A percentile compares a stretch with the other conserved stretches of the same genome.
Conservation (phyloP, 2,113 vertebrate genomes). For the Neolamprologus falcicula region DNA sequence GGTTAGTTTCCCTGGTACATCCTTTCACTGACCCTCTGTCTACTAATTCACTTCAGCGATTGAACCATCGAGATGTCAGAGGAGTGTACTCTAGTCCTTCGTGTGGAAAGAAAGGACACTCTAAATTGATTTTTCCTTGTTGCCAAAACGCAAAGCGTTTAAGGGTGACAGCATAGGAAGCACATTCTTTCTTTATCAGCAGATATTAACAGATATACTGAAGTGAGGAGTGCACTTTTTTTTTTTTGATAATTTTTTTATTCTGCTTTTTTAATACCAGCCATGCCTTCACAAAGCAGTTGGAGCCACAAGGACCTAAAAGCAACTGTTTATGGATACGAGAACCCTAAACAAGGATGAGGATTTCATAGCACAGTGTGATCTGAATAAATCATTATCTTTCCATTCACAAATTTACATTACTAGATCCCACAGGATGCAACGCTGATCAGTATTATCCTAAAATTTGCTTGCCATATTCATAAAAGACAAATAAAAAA, state of each 20-base stretch:
- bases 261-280: background rate
- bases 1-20: background rate
- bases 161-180: background rate
- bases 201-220: background rate
- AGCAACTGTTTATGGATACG: background rate
- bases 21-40: background rate
- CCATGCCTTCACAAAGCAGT: background rate
- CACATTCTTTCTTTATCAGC: background rate
- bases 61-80: slow-evolving; percentile 44
- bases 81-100: slow-evolving; percentile 7
- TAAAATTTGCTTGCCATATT: background rate
- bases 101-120: slow-evolving; percentile 14
- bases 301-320: background rate
- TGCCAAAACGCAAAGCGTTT: slow-evolving; percentile 17
- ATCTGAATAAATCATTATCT: background rate
- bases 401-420: background rate
- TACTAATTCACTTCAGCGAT: slow-evolving; percentile 12
- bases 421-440: background rate
- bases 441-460: background rate
- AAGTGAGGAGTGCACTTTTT: background rate
- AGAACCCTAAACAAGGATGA: background rate
- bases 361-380: background rate
- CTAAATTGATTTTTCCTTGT: slow-evolving; percentile 50
- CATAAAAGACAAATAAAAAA: background rate
- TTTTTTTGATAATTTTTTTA: background rate